Evolutionary conservation across 2,113 vertebrate genomes (phyloP), one percentile per base, ranked within the genome.

Genomic region (Dascyllus trimaculatus): DNA sequence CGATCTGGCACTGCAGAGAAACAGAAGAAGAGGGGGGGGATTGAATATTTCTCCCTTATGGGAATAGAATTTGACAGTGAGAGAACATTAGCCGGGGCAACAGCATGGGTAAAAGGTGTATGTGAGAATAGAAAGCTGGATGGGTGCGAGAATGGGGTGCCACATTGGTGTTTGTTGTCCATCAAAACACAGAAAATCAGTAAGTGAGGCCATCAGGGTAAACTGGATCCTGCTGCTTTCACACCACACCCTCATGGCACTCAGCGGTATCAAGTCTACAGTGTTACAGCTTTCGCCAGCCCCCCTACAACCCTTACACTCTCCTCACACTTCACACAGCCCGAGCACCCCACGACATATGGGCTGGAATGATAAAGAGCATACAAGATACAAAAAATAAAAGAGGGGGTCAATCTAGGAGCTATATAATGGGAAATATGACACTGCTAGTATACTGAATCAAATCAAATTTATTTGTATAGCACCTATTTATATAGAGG

Each of bases 1-100:
- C 85, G 93, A 88, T 94, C 89, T 82, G 88, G 94, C 78, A 90
- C 94, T 96, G 96, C 86, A 69, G 93, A 91, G 94, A 95, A 84
- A 96, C 89, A 93, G 94, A 89, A 95, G 84, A 85, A 93, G 78
- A 11, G 22, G 93, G 77, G 68, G 58, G 68, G 26, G 72, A 64
- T 54, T 97, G 94, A 97, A 91, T 91, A 87, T 46, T 63, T 83
- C 76, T 91, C 87, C 90, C 75, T 72, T 92, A 91, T 93, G 83
- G 78, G 87, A 19, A 82, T 70, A 88, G 85, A 54, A 87, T 60
- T 80, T 94, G 95, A 96, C 93, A 95, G 93, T 92, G 89, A 81
- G 88, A 81, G 91, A 82, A 85, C 89, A 90, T 91, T 90, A 92
- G 87, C 85, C 51, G 77, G 54, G 46, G 25, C 61, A 29, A 18